phyloP scores from a whole-genome alignment of 2,113 vertebrate species.

The Brachirus orientalis region DNA sequence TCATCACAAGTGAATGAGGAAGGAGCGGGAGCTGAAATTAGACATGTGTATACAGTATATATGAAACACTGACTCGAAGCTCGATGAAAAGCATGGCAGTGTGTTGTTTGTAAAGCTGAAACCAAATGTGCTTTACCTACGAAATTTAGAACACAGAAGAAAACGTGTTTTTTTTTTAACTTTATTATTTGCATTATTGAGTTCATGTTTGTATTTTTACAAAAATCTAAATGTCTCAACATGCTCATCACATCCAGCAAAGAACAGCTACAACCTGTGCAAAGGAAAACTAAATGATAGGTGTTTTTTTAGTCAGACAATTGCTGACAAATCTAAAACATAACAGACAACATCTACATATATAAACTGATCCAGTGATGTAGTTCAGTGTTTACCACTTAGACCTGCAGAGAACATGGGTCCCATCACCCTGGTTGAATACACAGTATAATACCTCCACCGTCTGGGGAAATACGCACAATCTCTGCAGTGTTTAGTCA shows the following conservation, averaged over 20 bases:
- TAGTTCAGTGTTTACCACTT: background rate
- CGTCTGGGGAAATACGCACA: slow-evolving; percentile 10
- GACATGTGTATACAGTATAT: background rate
- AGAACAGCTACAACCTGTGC: no score
- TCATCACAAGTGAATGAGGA: background rate
- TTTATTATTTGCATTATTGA: background rate
- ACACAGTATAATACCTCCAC: slow-evolving; percentile 43
- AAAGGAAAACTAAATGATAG: no score
- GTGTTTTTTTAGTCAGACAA: no score
- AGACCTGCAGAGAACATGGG: background rate
- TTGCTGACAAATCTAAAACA: no score
- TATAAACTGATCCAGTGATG: no score
- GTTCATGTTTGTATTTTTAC: no score
- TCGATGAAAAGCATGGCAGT: no score
- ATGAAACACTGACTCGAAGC: no score
- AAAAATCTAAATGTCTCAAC: no score
- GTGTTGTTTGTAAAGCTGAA: background rate
- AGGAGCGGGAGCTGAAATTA: background rate
- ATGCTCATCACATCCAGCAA: no score
- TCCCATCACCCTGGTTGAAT: background rate
- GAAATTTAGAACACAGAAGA: background rate
- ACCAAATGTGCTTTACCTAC: background rate
- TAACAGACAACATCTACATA: no score
- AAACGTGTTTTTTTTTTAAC: background rate
- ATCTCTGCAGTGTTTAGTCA: background rate